Evolutionary conservation across 2,113 vertebrate genomes (phyloP), one percentile per base, ranked within the genome.

Genomic region (Atherinomorus stipes): DNA sequence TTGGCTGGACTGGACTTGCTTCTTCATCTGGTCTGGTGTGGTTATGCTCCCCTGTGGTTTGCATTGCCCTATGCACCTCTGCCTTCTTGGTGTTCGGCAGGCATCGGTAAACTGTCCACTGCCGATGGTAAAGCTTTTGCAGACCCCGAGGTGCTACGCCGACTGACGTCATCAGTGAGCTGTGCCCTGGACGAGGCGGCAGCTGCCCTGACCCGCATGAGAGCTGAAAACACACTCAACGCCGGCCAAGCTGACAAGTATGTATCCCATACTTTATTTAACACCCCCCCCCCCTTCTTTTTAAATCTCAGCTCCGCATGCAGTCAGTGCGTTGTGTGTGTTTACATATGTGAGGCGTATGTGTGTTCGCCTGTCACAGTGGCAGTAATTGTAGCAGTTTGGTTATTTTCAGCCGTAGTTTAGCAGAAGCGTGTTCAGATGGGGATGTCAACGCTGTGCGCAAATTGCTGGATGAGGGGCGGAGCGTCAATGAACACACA

Each of bases 111-210:
- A 96, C 95, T 99, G 91, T 99, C 98, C 93, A 99, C 97, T 94
- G 96, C 97, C 88, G 97, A 99, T 96, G 98, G 97, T 93, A 99
- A 99, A 98, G 97, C 98, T 95, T 99, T 99, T 95, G 97, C 98
- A 96, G 97, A 99, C 94, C 97, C 98, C 0, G 98, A 99, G 89
- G 98, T 99, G 70, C 96, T 99, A 73, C 95, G 97, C 56, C 95
- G 98, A 80, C 92, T 99, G 94, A 99, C 98, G 0, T 99, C 98
- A 21, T 99, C 98, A 13, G 98, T 99, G 88, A 99, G 98, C 91
- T 99, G 97, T 73, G 97, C 98, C 1, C 94, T 99, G 94, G 98
- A 99, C 67, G 98, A 99, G 93, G 98, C 98, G 52, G 98, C 98
- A 7, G 97, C 98, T 15, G 98, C 97, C 47, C 92, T 99, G 88